These are phyloP conservation scores for Corythoichthys haematopterus DNA, from an alignment of 2,113 vertebrate genomes.

Conservation along the genomic window DNA sequence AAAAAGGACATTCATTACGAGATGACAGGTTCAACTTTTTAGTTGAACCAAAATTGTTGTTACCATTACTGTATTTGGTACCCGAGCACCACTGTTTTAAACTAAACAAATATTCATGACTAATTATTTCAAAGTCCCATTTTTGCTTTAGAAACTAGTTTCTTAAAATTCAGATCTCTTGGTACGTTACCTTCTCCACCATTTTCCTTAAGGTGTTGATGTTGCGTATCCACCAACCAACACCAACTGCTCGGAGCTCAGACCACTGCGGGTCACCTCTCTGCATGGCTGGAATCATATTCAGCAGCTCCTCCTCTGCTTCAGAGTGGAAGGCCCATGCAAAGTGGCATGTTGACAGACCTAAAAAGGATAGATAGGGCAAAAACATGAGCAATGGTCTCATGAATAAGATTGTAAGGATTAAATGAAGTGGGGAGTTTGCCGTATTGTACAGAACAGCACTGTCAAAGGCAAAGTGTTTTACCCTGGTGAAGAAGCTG, in stretches of 20 bases:
- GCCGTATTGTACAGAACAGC: no score
- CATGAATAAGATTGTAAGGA: background rate
- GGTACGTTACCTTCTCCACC: slow-evolving; percentile 87
- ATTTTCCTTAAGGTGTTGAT: slow-evolving; percentile 92
- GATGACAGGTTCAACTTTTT: background rate
- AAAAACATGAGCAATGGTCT: background rate
- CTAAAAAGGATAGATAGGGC: slow-evolving; percentile 54
- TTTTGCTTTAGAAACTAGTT: background rate
- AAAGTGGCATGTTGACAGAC: slow-evolving; percentile 95
- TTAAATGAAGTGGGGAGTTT: background rate
- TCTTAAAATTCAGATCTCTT: background rate
- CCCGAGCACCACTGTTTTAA: no score
- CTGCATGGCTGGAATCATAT: slow-evolving; percentile 97
- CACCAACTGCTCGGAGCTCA: slow-evolving; percentile 88
- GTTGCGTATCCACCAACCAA: slow-evolving; percentile 98
- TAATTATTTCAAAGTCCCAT: background rate
- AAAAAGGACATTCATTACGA: background rate
- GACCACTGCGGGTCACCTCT: slow-evolving; percentile 95
- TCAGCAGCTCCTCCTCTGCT: slow-evolving; percentile 93
- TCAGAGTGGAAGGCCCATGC: slow-evolving; percentile 99
- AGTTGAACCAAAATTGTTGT: no score
- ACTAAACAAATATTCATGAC: background rate
- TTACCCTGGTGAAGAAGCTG: slow-evolving; percentile 97
- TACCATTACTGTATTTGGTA: no score
- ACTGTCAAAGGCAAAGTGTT: background rate